Evolutionary conservation across 2,888 invertebrate species (phyloP), one percentile per base, ranked within the genome.

Genomic region (Crocallis elinguaria): DNA sequence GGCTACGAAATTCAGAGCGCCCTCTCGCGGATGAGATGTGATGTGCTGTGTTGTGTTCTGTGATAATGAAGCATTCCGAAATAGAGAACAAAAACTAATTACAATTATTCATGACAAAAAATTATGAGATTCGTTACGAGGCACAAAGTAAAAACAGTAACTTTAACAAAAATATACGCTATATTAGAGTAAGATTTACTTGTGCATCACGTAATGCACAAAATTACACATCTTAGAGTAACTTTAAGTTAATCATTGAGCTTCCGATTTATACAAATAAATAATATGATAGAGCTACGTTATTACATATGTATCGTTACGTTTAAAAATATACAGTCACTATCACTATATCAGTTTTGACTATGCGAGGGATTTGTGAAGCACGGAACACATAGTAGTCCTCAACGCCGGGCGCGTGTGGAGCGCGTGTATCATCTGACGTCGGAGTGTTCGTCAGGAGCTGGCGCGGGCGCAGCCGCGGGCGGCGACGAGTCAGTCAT

Each of bases 391-490:
- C 33, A 27, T 9, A 8, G 17, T 33, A 41, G 36, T 58, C 41
- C 53, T 36, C 46, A 49, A 49, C 53, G 57, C 25, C 37, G 14
- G 25, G 60, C 49, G 55, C 72, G 77, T 60, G 67, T 13, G 11
- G 51, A 19, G 35, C 62, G 71, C 81, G 80, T 85, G 88, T 95
- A 96, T 96, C 96, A 96, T 94, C 96, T 96, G 93, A 96, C 96
- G 93, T 96, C 95, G 92, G 96, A 95, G 92, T 95, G 96, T 93
- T 96, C 95, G 62, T 60, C 50, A 59, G 54, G 59, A 52, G 58
- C 27, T 45, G 59, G 42, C 66, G 55, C 53, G 49, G 66, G 39
- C 35, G 61, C 48, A n/a, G 43, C 36, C 54, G 50, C 55, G 68
- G 71, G 57, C 21, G 64, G 45, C 67, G 58, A 55, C 49, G 35